Base-by-base conservation (phyloP, 2,113 vertebrate species). In the Entomyzon cyanotis region DNA sequence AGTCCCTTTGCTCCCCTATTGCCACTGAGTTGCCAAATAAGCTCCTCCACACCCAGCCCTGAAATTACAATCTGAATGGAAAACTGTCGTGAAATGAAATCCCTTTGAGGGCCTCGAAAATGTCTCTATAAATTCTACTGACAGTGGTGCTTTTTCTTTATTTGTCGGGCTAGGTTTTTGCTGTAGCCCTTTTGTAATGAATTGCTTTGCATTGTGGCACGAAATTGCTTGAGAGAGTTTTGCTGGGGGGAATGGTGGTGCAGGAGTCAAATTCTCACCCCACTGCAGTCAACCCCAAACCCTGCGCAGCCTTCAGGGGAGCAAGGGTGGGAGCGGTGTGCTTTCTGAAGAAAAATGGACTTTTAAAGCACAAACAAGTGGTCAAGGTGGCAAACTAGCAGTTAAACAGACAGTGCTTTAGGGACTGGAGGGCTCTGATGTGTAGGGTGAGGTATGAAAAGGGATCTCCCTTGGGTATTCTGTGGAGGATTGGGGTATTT, bases 21-120 rank as follows among this genome's bases (percentile, higher is more conserved):
- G 13, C 71, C 74, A 16, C 46, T 9, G 9, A 3, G 5, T 44
- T 95, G 81, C 94, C 94, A 96, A 84, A 86, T 83, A 58, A 88
- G 77, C 68, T 93, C 80, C 95, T 86, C 83, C 84, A 79, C 92
- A 93, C 93, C 90, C 83, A 83, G 84, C 78, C 62, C 52, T 87
- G 75, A 25, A 55, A 81, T 76, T 93, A 83, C 49, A 94, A 73
- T 89, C 24, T 53, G 65, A 96, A 95, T 82, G 79, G 79, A 83
- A 71, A 96, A 84, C 55, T 76, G 35, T 59, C 80, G 22, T 28
- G 15, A 87, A 85, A 79, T 53, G 15, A 92, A 87, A 94, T 62
- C 46, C 73, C 63, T 92, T 37, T 75, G 87, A 81, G 79, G 37
- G 41, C 41, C 41, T 71, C 4, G 0, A 76, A 76, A 89, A 73